Evolutionary conservation across 2,797 vertebrate species (phyloP).

Genomic region (Lagodon rhomboides): DNA sequence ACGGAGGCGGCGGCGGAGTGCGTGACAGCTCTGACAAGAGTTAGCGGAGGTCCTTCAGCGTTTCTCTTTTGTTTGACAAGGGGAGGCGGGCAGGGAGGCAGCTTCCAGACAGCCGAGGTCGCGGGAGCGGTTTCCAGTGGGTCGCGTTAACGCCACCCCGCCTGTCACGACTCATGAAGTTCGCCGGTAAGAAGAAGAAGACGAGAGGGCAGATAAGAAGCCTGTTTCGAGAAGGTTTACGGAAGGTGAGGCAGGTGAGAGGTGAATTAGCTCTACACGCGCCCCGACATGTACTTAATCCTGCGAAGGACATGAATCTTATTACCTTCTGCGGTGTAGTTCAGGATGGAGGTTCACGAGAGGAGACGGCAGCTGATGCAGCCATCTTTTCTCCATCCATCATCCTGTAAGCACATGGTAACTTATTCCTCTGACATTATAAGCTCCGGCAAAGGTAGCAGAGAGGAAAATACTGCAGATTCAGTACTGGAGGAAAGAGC

Average conservation of each 20-base stretch:
- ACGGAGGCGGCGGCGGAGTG: constrained; percentile 43
- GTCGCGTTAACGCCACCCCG: constrained; percentile 62
- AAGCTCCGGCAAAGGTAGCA: constrained; percentile 1
- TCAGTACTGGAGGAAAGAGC: not conserved
- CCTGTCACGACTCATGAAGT: constrained; percentile 74
- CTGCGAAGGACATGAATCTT: constrained; percentile 27
- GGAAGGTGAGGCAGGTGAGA: constrained; percentile 54
- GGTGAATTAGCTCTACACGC: constrained; percentile 52
- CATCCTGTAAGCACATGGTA: constrained; percentile 7
- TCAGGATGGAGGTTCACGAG: constrained; percentile 25
- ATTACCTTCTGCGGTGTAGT: constrained; percentile 1
- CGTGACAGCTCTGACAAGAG: constrained; percentile 81
- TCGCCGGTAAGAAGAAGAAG: constrained; percentile 7
- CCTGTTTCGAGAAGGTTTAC: not conserved
- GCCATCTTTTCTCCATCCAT: constrained; percentile 35
- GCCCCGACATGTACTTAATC: constrained; percentile 43
- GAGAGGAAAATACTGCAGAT: not conserved
- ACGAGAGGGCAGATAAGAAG: constrained; percentile 13
- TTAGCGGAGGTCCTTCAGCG: constrained; percentile 69
- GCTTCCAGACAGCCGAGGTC: constrained; percentile 64
- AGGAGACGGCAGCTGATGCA: constrained; percentile 2
- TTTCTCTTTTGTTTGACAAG: constrained; percentile 70
- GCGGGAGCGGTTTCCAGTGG: constrained; percentile 59
- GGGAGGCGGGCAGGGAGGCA: constrained; percentile 51
- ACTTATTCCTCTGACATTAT: constrained; percentile 24